Evolutionary conservation across 2,888 invertebrate species (phyloP), one percentile per base, ranked within the genome.

Genomic region (Tinea trinotella): DNA sequence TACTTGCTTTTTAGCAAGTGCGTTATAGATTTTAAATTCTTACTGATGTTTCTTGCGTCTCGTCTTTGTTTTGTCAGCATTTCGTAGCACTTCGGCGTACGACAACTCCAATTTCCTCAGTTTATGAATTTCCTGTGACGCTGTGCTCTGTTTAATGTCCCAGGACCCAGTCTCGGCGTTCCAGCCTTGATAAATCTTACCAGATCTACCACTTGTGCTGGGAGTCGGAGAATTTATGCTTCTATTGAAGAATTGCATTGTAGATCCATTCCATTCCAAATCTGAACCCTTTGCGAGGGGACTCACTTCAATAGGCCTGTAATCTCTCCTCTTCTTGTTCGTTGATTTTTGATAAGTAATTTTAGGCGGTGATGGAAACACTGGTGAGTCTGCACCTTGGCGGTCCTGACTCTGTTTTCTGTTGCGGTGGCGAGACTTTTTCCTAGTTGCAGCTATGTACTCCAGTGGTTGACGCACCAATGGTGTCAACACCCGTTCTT

Each of bases 91-190:
- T 74, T 95, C 95, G 4, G 95, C 95, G 72, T 95, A 95, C 10
- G 94, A 93, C 67, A 93, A 88, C 66, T 95, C 95, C 53, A 95
- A 85, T 66, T 92, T 90, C 69, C 93, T 91, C 56, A 95, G 80
- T 68, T 92, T 93, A 69, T 94, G 92, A 60, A 95, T 90, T 64
- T 94, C 94, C 66, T 94, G 93, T 9, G 94, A 93, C 4, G 94
- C 94, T 6, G 92, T 88, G 73, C 93, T 93, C 71, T 88, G 83
- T 59, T 87, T 84, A 54, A 82, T 78, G 63, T 87, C 76, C 82
- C 81, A 78, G 55, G 82, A 74, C 63, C 84, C 74, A 0, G 86
- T 85, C 59, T 85, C 86, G 6, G 85, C 62, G 67, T 85, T 87
- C 76, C 81, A 86, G 56, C 78, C 76, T 60, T 85, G 85, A 66